These are phyloP conservation scores for Lindbergichthys nudifrons DNA, from an alignment of 2,797 vertebrate genomes.

Conservation along the genomic window DNA sequence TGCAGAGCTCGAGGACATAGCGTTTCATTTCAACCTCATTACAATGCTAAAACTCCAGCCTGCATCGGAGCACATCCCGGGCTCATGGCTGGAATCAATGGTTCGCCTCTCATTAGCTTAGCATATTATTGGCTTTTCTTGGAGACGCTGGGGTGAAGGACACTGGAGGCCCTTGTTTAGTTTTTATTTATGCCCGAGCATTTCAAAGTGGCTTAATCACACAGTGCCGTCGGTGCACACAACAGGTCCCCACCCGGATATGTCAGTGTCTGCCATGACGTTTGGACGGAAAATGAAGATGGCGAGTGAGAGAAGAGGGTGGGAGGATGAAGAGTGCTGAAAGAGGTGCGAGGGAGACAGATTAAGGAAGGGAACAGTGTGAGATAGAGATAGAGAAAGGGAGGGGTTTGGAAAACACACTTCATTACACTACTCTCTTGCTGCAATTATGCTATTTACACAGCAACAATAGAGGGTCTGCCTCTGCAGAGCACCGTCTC, in stretches of 20 bases:
- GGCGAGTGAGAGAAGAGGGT: conserved; percentile 32
- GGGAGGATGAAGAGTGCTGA: conserved; percentile 19
- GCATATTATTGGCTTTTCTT: conserved; percentile 81
- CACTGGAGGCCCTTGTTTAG: conserved; percentile 77
- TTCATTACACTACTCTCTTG: conserved; percentile 73
- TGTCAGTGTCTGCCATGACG: conserved; percentile 64
- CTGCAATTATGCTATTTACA: conserved; percentile 79
- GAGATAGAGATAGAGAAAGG: conserved; percentile 26
- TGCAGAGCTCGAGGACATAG: conserved; percentile 74
- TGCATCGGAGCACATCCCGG: conserved; percentile 71
- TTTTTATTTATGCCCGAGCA: conserved; percentile 78
- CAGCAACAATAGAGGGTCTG: conserved; percentile 71
- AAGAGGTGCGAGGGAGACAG: conserved; percentile 33
- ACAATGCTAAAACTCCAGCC: conserved; percentile 76
- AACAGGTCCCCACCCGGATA: conserved; percentile 72
- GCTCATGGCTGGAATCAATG: conserved; percentile 75
- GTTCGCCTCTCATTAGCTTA: conserved; percentile 79
- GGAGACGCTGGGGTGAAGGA: conserved; percentile 74
- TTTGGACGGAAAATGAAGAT: conserved; percentile 65
- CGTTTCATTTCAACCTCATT: conserved; percentile 81
- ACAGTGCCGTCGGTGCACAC: conserved; percentile 71
- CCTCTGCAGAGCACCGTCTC: conserved; percentile 66
- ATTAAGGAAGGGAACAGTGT: conserved; percentile 33
- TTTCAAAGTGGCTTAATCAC: conserved; percentile 81
- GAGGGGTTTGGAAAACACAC: conserved; percentile 62